These are phyloP conservation scores for Labeo calbasu DNA, from an alignment of 2,797 vertebrate species.

Conservation along the genomic window DNA sequence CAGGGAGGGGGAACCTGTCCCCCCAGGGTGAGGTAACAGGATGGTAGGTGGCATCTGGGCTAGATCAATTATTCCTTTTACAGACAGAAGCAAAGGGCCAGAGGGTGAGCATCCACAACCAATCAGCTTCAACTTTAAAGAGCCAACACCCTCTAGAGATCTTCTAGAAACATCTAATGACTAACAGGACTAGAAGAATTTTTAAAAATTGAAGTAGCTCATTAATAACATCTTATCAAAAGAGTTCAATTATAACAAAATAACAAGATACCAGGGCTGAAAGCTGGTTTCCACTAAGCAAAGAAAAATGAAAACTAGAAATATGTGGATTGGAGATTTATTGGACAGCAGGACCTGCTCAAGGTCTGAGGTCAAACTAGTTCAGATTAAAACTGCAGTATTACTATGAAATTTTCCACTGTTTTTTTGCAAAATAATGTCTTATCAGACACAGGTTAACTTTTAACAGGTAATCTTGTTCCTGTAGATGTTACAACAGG, in stretches of 20 bases:
- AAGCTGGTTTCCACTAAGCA: slow-evolving; percentile 41
- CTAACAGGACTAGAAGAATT: slow-evolving; percentile 24
- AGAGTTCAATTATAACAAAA: slow-evolving; percentile 1
- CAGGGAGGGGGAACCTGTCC: slow-evolving; percentile 93
- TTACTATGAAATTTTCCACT: neutral
- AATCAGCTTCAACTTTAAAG: slow-evolving; percentile 61
- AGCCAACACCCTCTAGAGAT: slow-evolving; percentile 54
- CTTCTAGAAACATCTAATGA: slow-evolving; percentile 48
- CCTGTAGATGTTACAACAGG: neutral
- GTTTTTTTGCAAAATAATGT: neutral
- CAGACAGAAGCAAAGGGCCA: slow-evolving; percentile 90
- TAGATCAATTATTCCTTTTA: slow-evolving; percentile 99
- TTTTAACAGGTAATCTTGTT: neutral
- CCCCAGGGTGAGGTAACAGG: slow-evolving; percentile 97
- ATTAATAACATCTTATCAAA: neutral
- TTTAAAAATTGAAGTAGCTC: slow-evolving; percentile 5
- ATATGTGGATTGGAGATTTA: slow-evolving; percentile 50
- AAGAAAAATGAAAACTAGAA: slow-evolving; percentile 6
- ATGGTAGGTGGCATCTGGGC: slow-evolving; percentile 99
- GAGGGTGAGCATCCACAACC: slow-evolving; percentile 80
- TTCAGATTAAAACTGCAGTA: slow-evolving; percentile 29
- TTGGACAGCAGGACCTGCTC: slow-evolving; percentile 24
- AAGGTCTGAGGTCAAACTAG: slow-evolving; percentile 10
- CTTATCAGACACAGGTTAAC: neutral
- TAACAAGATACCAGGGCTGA: slow-evolving; percentile 54